Conservation (phyloP, 2,888 invertebrate species). For the Synergus laeviventris region DNA sequence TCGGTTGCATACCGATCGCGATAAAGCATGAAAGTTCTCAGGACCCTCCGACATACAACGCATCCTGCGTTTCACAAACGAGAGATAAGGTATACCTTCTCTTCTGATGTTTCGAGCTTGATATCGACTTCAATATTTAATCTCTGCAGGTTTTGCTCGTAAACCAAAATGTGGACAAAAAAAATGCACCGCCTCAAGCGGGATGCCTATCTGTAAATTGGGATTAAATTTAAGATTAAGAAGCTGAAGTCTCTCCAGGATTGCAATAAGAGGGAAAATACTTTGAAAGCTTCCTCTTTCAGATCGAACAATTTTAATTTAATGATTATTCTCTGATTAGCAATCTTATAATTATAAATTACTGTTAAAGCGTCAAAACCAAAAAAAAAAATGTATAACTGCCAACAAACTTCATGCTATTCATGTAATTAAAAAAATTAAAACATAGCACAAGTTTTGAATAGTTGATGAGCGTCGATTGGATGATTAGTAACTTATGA, state of each 20-base stretch:
- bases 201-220: conserved; percentile 27
- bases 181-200: conserved; percentile 10
- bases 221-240: conserved; percentile 22
- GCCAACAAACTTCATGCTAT: no score
- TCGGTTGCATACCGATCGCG: conserved; percentile 7
- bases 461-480: neutral
- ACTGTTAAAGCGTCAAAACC: no score
- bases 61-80: neutral
- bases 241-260: neutral
- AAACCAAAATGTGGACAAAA: conserved; percentile 22
- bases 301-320: neutral
- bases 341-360: no score
- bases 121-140: conserved; percentile 37
- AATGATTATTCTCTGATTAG: neutral
- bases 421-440: neutral
- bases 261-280: neutral
- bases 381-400: no score
- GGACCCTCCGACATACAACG: conserved; percentile 20
- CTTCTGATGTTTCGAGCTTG: conserved; percentile 34
- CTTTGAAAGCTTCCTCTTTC: neutral
- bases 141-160: conserved; percentile 33
- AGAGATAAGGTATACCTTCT: conserved; percentile 31
- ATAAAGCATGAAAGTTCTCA: conserved; percentile 37
- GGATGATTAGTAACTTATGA: conserved; percentile 17
- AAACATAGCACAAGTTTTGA: neutral